These are phyloP conservation scores for Numenius arquata DNA, from an alignment of 2,113 vertebrate genomes.

Conservation along the genomic window DNA sequence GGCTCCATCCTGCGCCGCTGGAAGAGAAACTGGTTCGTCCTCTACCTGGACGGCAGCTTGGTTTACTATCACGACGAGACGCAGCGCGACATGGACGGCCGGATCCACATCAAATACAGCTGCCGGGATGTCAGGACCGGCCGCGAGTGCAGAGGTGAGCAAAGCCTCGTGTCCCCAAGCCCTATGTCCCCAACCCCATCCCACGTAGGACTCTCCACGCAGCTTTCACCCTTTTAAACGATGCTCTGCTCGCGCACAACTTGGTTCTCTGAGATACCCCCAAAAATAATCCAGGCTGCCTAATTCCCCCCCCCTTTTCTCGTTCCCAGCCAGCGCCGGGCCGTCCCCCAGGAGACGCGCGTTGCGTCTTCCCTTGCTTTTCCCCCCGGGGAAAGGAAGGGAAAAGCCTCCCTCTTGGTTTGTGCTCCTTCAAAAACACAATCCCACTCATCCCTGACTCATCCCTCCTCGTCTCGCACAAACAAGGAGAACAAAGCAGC, in stretches of 20 bases:
- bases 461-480: background rate
- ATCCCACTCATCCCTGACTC: constrained; percentile 39
- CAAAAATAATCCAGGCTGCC: background rate
- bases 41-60: constrained; percentile 91
- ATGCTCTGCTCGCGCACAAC: too few species aligned
- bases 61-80: constrained; percentile 87
- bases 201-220: fast-evolving
- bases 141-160: constrained; percentile 87
- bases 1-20: constrained; percentile 89
- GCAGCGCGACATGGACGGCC: constrained; percentile 81
- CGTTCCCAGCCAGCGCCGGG: background rate
- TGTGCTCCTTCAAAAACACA: background rate
- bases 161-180: fast-evolving
- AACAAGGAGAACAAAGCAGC: constrained; percentile 32
- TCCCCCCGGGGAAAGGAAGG: background rate
- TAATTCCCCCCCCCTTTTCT: fast-evolving
- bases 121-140: constrained; percentile 83
- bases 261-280: fast-evolving
- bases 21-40: constrained; percentile 95
- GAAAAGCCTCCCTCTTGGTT: background rate
- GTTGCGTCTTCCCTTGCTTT: fast-evolving
- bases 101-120: constrained; percentile 79
- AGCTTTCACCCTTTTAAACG: fast-evolving
- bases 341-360: fast-evolving
- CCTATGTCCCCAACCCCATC: fast-evolving